A percentile compares a stretch with the other conserved stretches of the same genome.
These are phyloP conservation scores for Gonocerus acuteangulatus DNA, from an alignment of 2,888 invertebrate species.

Conservation along the genomic window DNA sequence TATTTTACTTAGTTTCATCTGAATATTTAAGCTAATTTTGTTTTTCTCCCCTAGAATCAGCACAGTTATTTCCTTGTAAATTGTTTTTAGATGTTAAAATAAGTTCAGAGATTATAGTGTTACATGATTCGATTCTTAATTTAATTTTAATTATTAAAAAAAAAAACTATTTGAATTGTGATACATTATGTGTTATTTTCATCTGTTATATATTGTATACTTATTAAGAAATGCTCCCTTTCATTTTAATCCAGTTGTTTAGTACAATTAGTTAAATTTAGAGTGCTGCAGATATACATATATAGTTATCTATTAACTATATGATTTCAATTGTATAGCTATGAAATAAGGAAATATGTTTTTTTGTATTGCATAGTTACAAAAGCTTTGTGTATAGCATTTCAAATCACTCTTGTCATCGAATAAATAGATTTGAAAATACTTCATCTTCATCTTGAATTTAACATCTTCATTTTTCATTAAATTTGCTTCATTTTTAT, in stretches of 20 bases:
- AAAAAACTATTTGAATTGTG: slow-evolving; percentile 1
- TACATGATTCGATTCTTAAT: not conserved
- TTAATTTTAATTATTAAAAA: not conserved
- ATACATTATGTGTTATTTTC: slow-evolving; percentile 2
- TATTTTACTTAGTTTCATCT: too few species aligned
- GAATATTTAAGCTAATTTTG: not conserved
- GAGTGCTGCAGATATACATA: not conserved
- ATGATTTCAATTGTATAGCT: not conserved
- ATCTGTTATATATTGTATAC: not conserved
- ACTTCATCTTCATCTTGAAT: too few species aligned
- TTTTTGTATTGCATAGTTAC: slow-evolving; percentile 8
- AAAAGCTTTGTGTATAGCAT: slow-evolving; percentile 22
- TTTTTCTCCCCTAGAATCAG: too few species aligned
- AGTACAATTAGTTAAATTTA: slow-evolving; percentile 15
- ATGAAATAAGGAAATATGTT: not conserved
- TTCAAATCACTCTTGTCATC: slow-evolving; percentile 12
- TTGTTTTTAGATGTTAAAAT: too few species aligned
- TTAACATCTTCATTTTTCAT: too few species aligned
- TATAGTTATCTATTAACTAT: not conserved
- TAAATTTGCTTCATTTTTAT: too few species aligned
- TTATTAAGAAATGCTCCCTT: not conserved
- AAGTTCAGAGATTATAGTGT: not conserved
- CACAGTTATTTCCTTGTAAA: too few species aligned
- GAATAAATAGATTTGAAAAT: slow-evolving; percentile 9
- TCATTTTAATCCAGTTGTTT: slow-evolving; percentile 3